Evolutionary conservation across 1,140 invertebrate species (phyloP).

Genomic region (Lucilia cuprina): DNA sequence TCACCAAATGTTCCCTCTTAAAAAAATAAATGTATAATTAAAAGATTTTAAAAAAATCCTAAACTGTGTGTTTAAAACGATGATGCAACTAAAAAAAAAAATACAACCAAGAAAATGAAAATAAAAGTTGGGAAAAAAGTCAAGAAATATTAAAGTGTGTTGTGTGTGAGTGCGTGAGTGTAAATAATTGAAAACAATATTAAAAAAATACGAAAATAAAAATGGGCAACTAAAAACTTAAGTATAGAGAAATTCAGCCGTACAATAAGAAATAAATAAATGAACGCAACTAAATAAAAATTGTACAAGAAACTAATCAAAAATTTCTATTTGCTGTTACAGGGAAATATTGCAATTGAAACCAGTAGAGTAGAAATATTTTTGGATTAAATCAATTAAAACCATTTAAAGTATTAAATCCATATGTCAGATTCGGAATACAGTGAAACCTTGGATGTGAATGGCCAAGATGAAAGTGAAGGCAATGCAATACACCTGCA

Average conservation of each 20-base stretch:
- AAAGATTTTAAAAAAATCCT: neutral
- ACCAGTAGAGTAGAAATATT: neutral
- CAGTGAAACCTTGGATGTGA: constrained; percentile 6
- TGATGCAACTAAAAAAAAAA: neutral
- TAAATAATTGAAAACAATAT: constrained; percentile 16
- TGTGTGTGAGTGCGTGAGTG: constrained; percentile 18
- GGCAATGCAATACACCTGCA: neutral
- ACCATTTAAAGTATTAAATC: neutral
- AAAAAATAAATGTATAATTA: constrained; percentile 1
- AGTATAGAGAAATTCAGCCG: constrained; percentile 22
- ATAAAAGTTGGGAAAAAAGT: constrained; percentile 4
- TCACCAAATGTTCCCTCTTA: neutral
- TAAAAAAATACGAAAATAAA: neutral
- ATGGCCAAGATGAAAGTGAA: constrained; percentile 8
- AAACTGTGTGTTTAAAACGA: neutral
- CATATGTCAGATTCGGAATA: constrained; percentile 30
- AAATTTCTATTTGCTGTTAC: neutral
- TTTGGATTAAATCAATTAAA: neutral
- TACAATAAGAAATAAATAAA: neutral
- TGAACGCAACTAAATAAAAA: neutral
- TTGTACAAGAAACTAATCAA: neutral
- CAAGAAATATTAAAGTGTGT: neutral
- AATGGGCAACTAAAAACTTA: neutral
- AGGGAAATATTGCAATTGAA: neutral
- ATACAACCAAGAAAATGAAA: constrained; percentile 22